phyloP scores from a whole-genome alignment of 2,888 invertebrate genomes.

The Rhagonycha lutea region DNA sequence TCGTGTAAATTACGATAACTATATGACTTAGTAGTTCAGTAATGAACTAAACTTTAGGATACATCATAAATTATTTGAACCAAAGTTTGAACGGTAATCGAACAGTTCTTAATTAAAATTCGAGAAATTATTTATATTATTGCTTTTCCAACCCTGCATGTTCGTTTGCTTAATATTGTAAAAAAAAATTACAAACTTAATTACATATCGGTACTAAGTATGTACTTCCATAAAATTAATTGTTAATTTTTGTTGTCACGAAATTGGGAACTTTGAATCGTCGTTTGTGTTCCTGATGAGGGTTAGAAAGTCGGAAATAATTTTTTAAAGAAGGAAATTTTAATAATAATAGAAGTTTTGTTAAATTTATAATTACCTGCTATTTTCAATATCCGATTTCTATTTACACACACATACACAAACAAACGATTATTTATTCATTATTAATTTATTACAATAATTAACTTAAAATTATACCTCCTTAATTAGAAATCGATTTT shows the following conservation, averaged over 20 bases:
- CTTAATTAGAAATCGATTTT: background rate
- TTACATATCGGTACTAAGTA: background rate
- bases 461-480: background rate
- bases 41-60: background rate
- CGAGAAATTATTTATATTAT: background rate
- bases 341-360: background rate
- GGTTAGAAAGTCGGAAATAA: too few species aligned
- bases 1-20: slow-evolving; percentile 1
- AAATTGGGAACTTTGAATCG: too few species aligned
- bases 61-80: background rate
- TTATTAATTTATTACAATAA: background rate
- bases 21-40: slow-evolving; percentile 1
- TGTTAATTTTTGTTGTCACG: background rate
- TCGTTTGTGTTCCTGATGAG: too few species aligned
- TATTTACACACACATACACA: background rate
- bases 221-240: too few species aligned
- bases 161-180: background rate
- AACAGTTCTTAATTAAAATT: background rate
- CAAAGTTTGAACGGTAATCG: background rate
- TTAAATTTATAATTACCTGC: background rate
- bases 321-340: too few species aligned
- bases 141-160: background rate
- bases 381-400: background rate
- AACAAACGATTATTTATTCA: background rate
- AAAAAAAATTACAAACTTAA: background rate